Evolutionary conservation across 2,888 invertebrate genomes (phyloP), one percentile per base, ranked within the genome.

Genomic region (Poecilobothrus nobilitatus): DNA sequence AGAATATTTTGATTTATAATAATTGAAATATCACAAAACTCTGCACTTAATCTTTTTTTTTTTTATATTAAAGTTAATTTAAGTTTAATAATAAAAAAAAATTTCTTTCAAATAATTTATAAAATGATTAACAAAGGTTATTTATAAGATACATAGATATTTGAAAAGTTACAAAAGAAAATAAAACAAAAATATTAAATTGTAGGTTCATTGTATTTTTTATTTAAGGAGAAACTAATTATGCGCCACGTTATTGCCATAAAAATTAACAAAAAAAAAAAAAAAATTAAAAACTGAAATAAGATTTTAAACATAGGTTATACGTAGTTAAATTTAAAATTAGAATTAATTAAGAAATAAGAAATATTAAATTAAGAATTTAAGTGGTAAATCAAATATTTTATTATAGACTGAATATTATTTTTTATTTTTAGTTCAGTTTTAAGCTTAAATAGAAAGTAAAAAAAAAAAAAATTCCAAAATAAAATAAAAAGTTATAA

Each of bases 401-500:
- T 80, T 79, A 80, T 80, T 78, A 80, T 80, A 80, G 80, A 80
- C 80, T 80, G 80, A 80, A 53, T 53, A 53, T 53, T 53, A 53
- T 53, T 18, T 53, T 53, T 18, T 53, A 53, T 12, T 53, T 53
- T 53, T 18, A 53, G 53, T 53, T 53, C 53, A 53, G 53, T 53
- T 53, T 18, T 53, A 53, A 53, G 53, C 53, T 53, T 53, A 53
- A 53, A 41, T 41, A 41, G 12, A 41, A 41, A 53, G 18, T 53
- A 53, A 53, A 53, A 2, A 44, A 44, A 44, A 9, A 44, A 53
- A 53, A 53, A 53, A 53, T 53, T 53, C 53, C 53, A 53, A 53
- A 53, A 53, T 6, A 3, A 53, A 53, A 53, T 18, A 18, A 53
- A 6, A 53, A n/a, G 15, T 15, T 53, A 53, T 7, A 37, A 53